Conservation (phyloP, 2,888 invertebrate genomes). For the Watsonalla binaria region DNA sequence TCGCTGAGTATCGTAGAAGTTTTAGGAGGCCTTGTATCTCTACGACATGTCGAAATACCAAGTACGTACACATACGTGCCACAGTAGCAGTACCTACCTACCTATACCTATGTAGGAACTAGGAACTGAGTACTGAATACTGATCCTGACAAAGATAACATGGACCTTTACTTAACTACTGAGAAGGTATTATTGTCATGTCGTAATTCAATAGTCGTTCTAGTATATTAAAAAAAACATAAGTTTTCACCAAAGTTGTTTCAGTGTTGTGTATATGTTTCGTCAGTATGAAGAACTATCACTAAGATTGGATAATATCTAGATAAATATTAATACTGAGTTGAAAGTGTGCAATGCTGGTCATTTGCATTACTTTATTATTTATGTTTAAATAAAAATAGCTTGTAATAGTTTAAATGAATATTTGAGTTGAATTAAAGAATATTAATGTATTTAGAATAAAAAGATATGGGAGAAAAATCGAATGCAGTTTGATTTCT, state of each 20-base stretch:
- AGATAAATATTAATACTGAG: conserved; percentile 71
- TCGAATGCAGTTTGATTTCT: conserved; percentile 33
- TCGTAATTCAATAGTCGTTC: conserved; percentile 34
- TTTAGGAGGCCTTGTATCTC: background rate
- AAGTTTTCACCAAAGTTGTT: conserved; percentile 52
- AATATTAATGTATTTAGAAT: conserved; percentile 80
- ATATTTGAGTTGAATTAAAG: conserved; percentile 77
- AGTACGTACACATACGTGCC: background rate
- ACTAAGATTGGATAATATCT: conserved; percentile 72
- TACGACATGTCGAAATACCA: background rate
- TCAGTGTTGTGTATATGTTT: conserved; percentile 62
- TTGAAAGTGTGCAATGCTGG: conserved; percentile 77
- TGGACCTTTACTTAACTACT: background rate
- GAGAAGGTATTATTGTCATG: conserved; percentile 6
- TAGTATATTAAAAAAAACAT: conserved; percentile 28
- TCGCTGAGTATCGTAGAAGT: background rate
- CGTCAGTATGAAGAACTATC: conserved; percentile 67
- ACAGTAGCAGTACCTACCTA: too few relatives aligned
- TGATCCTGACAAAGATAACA: background rate
- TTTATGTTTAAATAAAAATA: conserved; percentile 75
- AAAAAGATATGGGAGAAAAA: conserved; percentile 76
- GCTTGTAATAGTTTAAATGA: conserved; percentile 78
- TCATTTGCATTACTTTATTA: conserved; percentile 74
- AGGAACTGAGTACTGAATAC: too few relatives aligned
- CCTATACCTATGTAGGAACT: background rate